Base-by-base conservation (phyloP, 1,140 invertebrate species). In the Psilanteris sp. region DNA sequence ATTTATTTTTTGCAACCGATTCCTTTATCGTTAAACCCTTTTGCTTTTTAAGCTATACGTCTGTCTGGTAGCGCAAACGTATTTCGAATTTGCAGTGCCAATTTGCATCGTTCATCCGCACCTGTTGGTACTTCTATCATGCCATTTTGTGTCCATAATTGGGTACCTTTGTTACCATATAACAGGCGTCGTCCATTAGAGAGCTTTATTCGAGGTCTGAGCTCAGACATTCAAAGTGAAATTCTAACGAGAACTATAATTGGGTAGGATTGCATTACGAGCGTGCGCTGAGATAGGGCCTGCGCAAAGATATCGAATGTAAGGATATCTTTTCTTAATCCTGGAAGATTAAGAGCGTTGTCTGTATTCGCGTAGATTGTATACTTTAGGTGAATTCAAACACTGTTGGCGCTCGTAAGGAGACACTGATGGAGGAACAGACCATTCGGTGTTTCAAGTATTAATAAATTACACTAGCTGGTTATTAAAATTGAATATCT, bases 31-130 rank as follows among this genome's bases (percentile, higher is more conserved):
- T 15, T 9, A 32, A 37, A 52, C 52, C 64, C 57, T 73, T 67
- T 43, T 36, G 36, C 48, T 43, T 75, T 68, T 50, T 41, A 43
- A 67, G 24, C 67, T 15, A 67, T 54, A 67, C 32, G 46, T 24
- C 54, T 26, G 32, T 57, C 48, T 66, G 64, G 16, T 52, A 29
- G 44, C 46, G 11, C 13, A 27, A 27, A 41, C 46, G 52, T 52
- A 72, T 78, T 62, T 52, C 77, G 67, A 78, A 81, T 79, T 79
- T 55, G 50, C 76, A 78, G 73, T 72, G 70, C 66, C 70, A 81
- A 79, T 79, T 77, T 79, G 73, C 67, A 73, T 72, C 68, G 71
- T 61, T 75, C 64, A 73, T 72, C 62, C 62, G 62, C 57, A 78
- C 76, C 70, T 78, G 76, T 78, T 74, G 66, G 64, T 74, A 66